Base-by-base conservation (phyloP, 2,888 invertebrate genomes). In the Alcis repandata region DNA sequence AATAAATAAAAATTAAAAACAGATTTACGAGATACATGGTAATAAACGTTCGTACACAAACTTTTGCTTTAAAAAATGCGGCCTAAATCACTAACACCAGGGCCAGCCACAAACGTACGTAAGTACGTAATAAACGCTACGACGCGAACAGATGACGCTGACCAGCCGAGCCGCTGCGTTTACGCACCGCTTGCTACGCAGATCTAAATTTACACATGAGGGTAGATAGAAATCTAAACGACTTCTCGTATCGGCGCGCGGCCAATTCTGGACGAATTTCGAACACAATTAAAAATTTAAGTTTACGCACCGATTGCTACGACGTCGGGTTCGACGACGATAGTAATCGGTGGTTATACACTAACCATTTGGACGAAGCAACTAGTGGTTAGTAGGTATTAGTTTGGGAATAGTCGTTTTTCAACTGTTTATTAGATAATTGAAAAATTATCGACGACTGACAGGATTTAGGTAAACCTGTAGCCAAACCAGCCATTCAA, bases 191-290 rank as follows among this genome's bases (percentile, higher is more conserved):
- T 79, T 67, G 65, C 59, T 73, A 63, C 69, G 69, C 69, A 75
- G 71, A 69, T 76, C 82, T 79, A 82, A 81, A 84, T 79, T 78
- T 84, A 83, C 82, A 79, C 79, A 65, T 74, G 69, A 78, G 90
- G 89, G 89, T 87, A 89, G 90, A 90, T 89, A 84, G 53, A 60
- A 64, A 90, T 90, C 90, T 90, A 72, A 87, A 86, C 69, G 70
- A 69, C 85, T 79, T 76, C 83, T 78, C 76, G 78, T 84, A 77
- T 69, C 66, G 78, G 71, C 74, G 73, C 72, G 73, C 64, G 69
- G 63, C 69, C 70, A 67, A 70, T 73, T 61, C 73, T 62, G 63
- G 69, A 61, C 63, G 53, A 71, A 67, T 73, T 69, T 68, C 62
- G 64, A 71, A 71, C 65, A 69, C 71, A 73, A 73, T 73, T 73